These are phyloP conservation scores for Valencia hispanica DNA, from an alignment of 2,797 vertebrate genomes.

Conservation along the genomic window DNA sequence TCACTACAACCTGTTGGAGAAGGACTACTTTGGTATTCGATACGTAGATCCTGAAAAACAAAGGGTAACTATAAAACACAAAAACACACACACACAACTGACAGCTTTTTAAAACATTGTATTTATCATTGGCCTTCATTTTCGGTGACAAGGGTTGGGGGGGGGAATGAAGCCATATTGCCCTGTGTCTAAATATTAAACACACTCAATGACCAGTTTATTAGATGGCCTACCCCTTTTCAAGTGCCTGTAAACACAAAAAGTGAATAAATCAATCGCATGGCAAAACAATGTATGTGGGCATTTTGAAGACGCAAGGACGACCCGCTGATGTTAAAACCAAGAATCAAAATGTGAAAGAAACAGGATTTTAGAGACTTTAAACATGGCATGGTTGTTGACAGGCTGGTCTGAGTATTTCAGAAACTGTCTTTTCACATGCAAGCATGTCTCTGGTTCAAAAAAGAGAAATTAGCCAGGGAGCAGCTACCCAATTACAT, in stretches of 20 bases:
- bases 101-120: neutral
- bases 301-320: neutral
- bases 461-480: no score
- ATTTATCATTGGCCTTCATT: neutral
- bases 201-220: neutral
- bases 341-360: no score
- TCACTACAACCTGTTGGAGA: constrained; percentile 96
- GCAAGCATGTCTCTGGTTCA: no score
- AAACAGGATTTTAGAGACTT: no score
- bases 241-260: neutral
- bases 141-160: neutral
- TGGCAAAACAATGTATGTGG: neutral
- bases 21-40: constrained; percentile 98
- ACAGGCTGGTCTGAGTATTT: no score
- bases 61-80: constrained; percentile 81
- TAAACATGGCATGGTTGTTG: no score
- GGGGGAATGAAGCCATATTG: neutral
- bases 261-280: neutral
- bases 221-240: neutral
- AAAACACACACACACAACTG: neutral
- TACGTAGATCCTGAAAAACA: constrained; percentile 98
- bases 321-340: no score
- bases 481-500: no score
- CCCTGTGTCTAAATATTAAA: neutral
- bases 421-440: no score